Conservation (phyloP, 2,888 invertebrate genomes). For the Rhagophthalmus giganteus region DNA sequence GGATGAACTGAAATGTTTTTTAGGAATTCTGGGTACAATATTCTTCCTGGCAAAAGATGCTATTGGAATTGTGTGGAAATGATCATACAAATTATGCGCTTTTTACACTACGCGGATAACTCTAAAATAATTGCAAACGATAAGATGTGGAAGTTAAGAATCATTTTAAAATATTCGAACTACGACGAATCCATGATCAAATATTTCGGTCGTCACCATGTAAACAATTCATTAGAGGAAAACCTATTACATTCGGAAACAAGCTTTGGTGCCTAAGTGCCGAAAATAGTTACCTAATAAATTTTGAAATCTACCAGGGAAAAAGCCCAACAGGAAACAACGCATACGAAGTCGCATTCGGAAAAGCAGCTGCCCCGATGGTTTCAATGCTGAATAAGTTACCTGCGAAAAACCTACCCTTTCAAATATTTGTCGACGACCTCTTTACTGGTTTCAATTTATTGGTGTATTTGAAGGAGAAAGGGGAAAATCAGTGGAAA, state of each 20-base stretch:
- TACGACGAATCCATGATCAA: constrained; percentile 41
- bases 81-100: background rate
- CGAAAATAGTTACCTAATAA: constrained; percentile 29
- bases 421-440: constrained; percentile 30
- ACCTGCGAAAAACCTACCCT: constrained; percentile 17
- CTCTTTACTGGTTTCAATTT: constrained; percentile 28
- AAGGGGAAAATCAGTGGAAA: no score
- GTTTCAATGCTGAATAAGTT: constrained; percentile 29
- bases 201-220: constrained; percentile 45
- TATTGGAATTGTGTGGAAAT: no score
- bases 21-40: background rate
- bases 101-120: background rate
- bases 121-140: background rate
- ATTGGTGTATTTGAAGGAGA: constrained; percentile 17
- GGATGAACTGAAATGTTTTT: background rate
- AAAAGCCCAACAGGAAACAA: constrained; percentile 26
- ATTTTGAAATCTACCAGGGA: constrained; percentile 32
- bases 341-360: constrained; percentile 23
- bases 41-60: no score
- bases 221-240: constrained; percentile 41
- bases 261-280: constrained; percentile 30
- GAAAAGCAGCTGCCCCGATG: constrained; percentile 27
- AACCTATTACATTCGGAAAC: constrained; percentile 27
- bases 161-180: no score
- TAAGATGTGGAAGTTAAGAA: constrained; percentile 9